Base-by-base conservation (phyloP, 2,113 vertebrate species). In the Mastomys natalensis region DNA sequence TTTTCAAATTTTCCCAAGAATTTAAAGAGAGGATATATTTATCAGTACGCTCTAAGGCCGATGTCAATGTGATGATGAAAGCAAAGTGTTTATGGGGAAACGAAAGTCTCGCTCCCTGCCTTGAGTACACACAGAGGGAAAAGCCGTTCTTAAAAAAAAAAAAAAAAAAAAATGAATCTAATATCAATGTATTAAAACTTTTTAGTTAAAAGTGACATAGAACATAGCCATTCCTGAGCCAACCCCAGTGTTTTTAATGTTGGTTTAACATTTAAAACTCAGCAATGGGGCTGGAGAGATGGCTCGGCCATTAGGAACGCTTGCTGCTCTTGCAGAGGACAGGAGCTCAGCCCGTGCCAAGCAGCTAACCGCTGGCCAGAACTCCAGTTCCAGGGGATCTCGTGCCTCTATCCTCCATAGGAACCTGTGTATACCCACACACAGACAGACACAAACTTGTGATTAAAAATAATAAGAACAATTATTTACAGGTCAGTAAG, bases 231-330 rank as follows among this genome's bases (percentile, higher is more conserved):
- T 53, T 92, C 66, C 13, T 17, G 24, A 15, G 21, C n/a, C 64
- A 34, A 21, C 29, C 26, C 45, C n/a, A n/a, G 81, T 17, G 53
- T 87, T 87, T 53, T 31, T 58, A 7, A 45, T 85, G 26, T 64
- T 92, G 37, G 34, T 48, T 77, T 77, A 60, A 86, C 13, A 68
- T 81, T 43, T 86, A 76, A 97, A 90, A 74, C n/a, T 45, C 24
- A 31, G 26, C 24, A 34, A 34, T 45, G 58, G 31, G n/a, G 5
- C 55, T 29, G 58, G 81, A 62, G 58, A 43, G 37, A 43, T 5
- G n/a, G n/a, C 13, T 64, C 58, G 1, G 81, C 26, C 13, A 15
- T 31, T 19, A 64, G 26, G 58, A 64, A 31, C 26, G 5, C 15
- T 31, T 64, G 82, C 60, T 64, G 82, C 16, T 64, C 29, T 45